A percentile compares a stretch with the other conserved stretches of the same genome.
These are phyloP conservation scores for Stomorhina lunata DNA, from an alignment of 2,888 invertebrate genomes.

Conservation along the genomic window DNA sequence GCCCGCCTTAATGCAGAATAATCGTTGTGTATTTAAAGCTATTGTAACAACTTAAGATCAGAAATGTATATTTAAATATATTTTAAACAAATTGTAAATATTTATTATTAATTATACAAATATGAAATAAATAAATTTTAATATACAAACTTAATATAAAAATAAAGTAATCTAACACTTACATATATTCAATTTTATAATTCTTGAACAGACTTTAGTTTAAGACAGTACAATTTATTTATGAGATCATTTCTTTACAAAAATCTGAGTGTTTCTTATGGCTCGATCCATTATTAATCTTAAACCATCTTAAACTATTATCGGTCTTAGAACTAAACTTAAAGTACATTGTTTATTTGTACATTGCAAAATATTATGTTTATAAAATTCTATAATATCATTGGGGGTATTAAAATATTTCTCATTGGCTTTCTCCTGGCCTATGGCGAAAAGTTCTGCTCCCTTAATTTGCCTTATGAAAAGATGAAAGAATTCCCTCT, in stretches of 20 bases:
- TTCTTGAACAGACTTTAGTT: background rate
- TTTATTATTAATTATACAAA: constrained; percentile 41
- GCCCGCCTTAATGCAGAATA: constrained; percentile 91
- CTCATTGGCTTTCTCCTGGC: constrained; percentile 76
- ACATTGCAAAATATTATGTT: constrained; percentile 75
- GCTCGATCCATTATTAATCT: background rate
- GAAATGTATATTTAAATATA: constrained; percentile 13
- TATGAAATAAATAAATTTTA: constrained; percentile 38
- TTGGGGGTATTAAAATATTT: constrained; percentile 75
- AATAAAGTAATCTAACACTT: background rate
- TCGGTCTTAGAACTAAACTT: constrained; percentile 74
- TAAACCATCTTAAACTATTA: constrained; percentile 67
- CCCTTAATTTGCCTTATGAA: constrained; percentile 76
- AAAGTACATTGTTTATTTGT: constrained; percentile 76
- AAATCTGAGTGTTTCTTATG: background rate
- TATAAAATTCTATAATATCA: constrained; percentile 78
- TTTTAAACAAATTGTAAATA: constrained; percentile 47
- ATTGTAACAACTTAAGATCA: constrained; percentile 87
- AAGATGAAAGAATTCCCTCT: constrained; percentile 76
- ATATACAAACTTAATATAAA: background rate
- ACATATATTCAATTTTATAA: background rate
- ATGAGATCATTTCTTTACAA: constrained; percentile 43
- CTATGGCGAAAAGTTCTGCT: constrained; percentile 75
- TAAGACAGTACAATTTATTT: constrained; percentile 1
- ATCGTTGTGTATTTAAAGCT: constrained; percentile 90